Evolutionary conservation across 1,140 invertebrate genomes (phyloP), one percentile per base, ranked within the genome.

Genomic region (Brachionus manjavacas): DNA sequence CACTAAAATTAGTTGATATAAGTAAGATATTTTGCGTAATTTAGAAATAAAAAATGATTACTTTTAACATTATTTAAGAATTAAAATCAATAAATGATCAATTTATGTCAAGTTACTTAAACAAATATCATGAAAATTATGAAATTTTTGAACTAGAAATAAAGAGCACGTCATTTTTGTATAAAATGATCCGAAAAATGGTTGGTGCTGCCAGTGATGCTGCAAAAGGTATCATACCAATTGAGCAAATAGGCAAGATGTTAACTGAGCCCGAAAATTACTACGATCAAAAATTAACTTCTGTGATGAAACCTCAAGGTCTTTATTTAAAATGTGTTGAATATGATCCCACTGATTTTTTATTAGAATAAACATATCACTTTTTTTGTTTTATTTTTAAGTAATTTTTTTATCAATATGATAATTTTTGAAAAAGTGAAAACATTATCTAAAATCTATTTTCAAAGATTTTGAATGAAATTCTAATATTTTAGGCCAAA

Each of bases 201-300:
- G 52, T 81, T n/a, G 79, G 79, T 20, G 79, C 79, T 81, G 79
- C 79, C 9, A 64, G 39, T 46, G 79, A 81, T 68, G 79, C 64
- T 39, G 79, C 79, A 3, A 60, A 20, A 46, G 52, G 79, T 14
- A 14, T 41, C 6, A 81, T 81, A 11, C 52, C 52, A 14, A 43
- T 81, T 12, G 41, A 46, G n/a, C 79, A 81, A 81, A 81, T 81
- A 4, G 20, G 7, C 12, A 20, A 46, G 4, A 81, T 81, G 79
- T 35, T 81, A 20, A 35, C n/a, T 23, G 31, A 60, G 25, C 79
- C 79, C 0, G 11, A 81, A 23, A 81, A 68, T 12, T 81, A 64
- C 25, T 81, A 81, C 25, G 4, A 64, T 23, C 11, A 39, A 46
- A 39, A 81, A 9, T 81, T 81, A 28, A 81, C 79, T 23, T 16